Percentiles rank a stretch among this genome's conserved stretches.
phyloP scores from a whole-genome alignment of 2,888 invertebrate genomes.

The Mythimna albipuncta region DNA sequence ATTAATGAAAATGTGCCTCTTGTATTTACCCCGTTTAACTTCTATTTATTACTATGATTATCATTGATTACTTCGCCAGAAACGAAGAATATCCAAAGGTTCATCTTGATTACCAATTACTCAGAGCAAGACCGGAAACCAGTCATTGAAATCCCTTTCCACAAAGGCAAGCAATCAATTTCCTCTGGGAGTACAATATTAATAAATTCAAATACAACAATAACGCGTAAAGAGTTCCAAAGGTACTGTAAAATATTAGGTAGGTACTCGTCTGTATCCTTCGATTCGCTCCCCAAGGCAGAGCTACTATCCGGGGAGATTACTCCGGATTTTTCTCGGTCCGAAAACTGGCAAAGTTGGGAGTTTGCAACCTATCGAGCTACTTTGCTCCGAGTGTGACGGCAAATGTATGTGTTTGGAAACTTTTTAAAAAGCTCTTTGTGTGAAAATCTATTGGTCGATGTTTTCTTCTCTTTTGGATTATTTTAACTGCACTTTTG shows the following conservation, averaged over 20 bases:
- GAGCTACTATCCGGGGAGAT: conserved; percentile 66
- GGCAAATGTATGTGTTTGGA: conserved; percentile 66
- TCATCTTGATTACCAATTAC: conserved; percentile 45
- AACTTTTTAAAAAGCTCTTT: conserved; percentile 67
- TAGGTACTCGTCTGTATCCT: conserved; percentile 40
- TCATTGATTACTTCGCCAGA: conserved; percentile 5
- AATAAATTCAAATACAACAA: conserved; percentile 53
- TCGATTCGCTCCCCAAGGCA: conserved; percentile 61
- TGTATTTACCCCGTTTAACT: conserved; percentile 12
- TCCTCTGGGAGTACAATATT: conserved; percentile 43
- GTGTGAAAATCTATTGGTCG: conserved; percentile 60
- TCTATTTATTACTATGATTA: conserved; percentile 3
- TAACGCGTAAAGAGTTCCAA: conserved; percentile 41
- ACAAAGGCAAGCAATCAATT: conserved; percentile 36
- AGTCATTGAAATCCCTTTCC: conserved; percentile 30
- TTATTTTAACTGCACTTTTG: conserved; percentile 60
- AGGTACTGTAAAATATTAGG: conserved; percentile 51
- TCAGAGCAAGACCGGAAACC: conserved; percentile 22
- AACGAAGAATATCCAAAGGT: conserved; percentile 14
- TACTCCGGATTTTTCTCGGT: conserved; percentile 71
- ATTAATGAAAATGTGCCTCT: conserved; percentile 46
- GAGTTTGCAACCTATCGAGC: conserved; percentile 69
- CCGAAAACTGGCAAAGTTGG: conserved; percentile 67
- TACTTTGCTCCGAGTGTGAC: conserved; percentile 65
- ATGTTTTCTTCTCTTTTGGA: conserved; percentile 51